These are phyloP conservation scores for Aporophyla lueneburgensis DNA, from an alignment of 2,888 invertebrate species.

Conservation along the genomic window DNA sequence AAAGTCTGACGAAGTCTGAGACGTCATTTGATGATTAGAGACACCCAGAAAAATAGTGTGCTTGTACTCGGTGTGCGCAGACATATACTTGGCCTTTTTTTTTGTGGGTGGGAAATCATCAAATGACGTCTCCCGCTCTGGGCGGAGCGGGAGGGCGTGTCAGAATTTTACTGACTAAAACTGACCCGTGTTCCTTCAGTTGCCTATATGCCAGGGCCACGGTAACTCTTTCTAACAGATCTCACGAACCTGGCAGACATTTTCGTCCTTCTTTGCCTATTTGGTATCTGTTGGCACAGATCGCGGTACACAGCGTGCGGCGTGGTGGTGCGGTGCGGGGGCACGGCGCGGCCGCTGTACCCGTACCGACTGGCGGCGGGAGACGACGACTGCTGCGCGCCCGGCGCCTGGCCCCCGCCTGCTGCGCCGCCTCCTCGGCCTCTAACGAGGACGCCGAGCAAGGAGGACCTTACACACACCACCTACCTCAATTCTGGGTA, in stretches of 20 bases:
- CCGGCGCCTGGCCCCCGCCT: conserved; percentile 92
- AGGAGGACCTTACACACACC: conserved; percentile 95
- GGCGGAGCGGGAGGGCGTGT: too few species aligned
- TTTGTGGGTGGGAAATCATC: too few species aligned
- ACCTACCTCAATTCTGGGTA: conserved; percentile 91
- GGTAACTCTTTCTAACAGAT: too few species aligned
- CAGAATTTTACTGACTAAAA: too few species aligned
- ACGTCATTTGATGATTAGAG: too few species aligned
- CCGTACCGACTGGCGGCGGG: conserved; percentile 94
- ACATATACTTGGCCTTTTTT: not conserved
- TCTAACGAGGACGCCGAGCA: conserved; percentile 93
- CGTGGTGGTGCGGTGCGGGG: conserved; percentile 92
- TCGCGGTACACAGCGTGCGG: conserved; percentile 92
- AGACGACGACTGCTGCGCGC: conserved; percentile 91
- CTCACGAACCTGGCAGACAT: too few species aligned
- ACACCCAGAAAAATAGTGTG: too few species aligned
- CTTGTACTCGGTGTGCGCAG: not conserved
- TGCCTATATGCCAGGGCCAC: too few species aligned
- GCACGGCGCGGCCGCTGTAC: conserved; percentile 92
- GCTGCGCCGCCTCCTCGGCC: conserved; percentile 93
- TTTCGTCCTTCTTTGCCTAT: too few species aligned
- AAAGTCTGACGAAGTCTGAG: too few species aligned
- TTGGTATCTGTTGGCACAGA: conserved; percentile 67
- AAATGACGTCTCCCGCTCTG: too few species aligned
- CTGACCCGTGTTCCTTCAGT: too few species aligned